Conservation (phyloP, 2,888 invertebrate genomes). For the Lasioglossum malachurum region DNA sequence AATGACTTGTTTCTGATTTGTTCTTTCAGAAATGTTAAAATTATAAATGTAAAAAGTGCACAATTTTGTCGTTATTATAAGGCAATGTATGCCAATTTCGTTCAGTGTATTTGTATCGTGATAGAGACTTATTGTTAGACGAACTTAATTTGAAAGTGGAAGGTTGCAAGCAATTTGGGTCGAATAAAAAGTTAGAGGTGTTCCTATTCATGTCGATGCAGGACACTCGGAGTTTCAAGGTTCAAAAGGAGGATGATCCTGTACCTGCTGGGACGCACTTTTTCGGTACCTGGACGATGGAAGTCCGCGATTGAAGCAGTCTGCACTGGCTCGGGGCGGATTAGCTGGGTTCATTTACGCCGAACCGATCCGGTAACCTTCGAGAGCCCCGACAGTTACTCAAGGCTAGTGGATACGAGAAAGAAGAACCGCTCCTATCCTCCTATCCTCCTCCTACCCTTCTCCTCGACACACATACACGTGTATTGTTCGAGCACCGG, state of each 20-base stretch:
- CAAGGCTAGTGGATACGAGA: conserved; percentile 58
- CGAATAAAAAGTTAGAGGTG: neutral
- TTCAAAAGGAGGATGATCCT: neutral
- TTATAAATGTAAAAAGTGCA: too few relatives aligned
- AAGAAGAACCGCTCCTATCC: conserved; percentile 37
- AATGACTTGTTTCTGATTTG: too few relatives aligned
- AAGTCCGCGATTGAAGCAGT: conserved; percentile 25
- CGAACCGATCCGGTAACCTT: conserved; percentile 61
- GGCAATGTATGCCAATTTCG: too few relatives aligned
- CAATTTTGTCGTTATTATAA: too few relatives aligned
- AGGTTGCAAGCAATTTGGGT: neutral
- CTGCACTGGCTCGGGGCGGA: conserved; percentile 52
- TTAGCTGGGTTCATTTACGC: conserved; percentile 67
- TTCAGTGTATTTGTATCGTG: neutral
- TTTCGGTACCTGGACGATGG: conserved; percentile 16
- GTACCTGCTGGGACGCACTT: neutral
- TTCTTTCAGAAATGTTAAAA: too few relatives aligned
- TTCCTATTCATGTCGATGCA: neutral
- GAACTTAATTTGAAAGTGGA: too few relatives aligned
- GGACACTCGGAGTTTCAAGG: neutral
- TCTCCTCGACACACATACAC: conserved; percentile 8
- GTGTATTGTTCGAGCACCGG: conserved; percentile 26
- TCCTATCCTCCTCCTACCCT: neutral
- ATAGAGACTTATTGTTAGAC: too few relatives aligned
- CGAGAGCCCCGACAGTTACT: conserved; percentile 52